Evolutionary conservation across 2,888 invertebrate species (phyloP), one percentile per base, ranked within the genome.

Genomic region (Aricia artaxerxes): DNA sequence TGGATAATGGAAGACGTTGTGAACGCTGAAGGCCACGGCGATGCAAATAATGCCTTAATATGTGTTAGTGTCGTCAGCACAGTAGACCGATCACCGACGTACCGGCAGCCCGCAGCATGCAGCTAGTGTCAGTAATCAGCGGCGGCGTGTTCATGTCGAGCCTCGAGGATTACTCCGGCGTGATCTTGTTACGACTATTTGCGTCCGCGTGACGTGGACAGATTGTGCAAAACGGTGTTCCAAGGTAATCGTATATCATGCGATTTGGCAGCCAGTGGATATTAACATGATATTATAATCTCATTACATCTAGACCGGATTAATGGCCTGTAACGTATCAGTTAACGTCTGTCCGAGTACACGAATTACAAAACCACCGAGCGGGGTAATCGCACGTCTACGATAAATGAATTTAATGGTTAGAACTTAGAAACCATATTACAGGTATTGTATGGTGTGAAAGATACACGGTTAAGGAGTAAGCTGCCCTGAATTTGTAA

Each of bases 221-320:
- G n/a, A 73, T 73, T 73, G 73, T 73, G 73, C 73, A 73, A 73
- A 73, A 73, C 40, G 9, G 11, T 4, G 13, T 1, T 24, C 73
- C 73, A 73, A 40, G 73, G 44, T 44, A 73, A 44, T 73, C 40
- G 38, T 44, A 73, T 73, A 73, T 40, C 35, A 69, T 38, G 35
- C 69, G 13, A 73, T 73, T 73, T 73, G 73, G 73, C 73, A 73
- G 73, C 13, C 69, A 38, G 69, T 69, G 69, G 69, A 35, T 69
- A 69, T 69, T 38, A 69, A 69, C 69, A 38, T 69, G 35, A 69
- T 69, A 69, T 69, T 73, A 44, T 73, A 73, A 73, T 73, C 73
- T 44, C 73, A 73, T 73, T 73, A 73, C 40, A 73, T 73, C 40
- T 44, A 44, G 24, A 44, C 44, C 73, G 44, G 73, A 73, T 73